Evolutionary conservation across 2,888 invertebrate genomes (phyloP), one percentile per base, ranked within the genome.

Genomic region (Cylindroiulus punctatus): DNA sequence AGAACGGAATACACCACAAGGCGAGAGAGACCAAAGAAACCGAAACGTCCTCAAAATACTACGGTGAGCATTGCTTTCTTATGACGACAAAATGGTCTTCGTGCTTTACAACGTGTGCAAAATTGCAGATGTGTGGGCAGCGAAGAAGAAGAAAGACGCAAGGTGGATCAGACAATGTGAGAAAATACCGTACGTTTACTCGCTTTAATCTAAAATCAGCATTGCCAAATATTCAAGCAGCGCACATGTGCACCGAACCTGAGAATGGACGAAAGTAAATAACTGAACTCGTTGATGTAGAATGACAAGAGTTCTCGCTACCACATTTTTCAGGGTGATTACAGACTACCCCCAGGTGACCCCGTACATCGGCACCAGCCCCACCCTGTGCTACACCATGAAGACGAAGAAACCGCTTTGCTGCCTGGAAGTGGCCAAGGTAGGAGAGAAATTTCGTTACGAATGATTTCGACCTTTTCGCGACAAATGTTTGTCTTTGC

Each of bases 291-390:
- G n/a, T n/a, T n/a, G n/a, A n/a, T n/a, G n/a, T n/a, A n/a, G n/a
- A n/a, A n/a, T n/a, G n/a, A n/a, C n/a, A n/a, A n/a, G n/a, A n/a
- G n/a, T n/a, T n/a, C n/a, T n/a, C n/a, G n/a, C n/a, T 2, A 36
- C 2, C 7, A 84, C 36, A 84, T 14, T 81, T n/a, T 52, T 19
- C 94, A 98, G 97, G 92, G 96, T 97, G 91, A 95, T 97, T 89
- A 97, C 97, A 92, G 97, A 97, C 89, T 97, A 97, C 91, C 98
- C 98, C 83, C 98, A 98, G 40, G 97, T 98, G 1, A 97, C 98
- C 83, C 98, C 98, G 7, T 99, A 98, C 92, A 97, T 99, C 89
- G 98, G 99, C 88, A 98, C 98, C 85, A 98, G 97, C 90, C 98
- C 98, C 22, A 98, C 98, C 3, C 93, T 98, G 81, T 99, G 98